Conservation (phyloP, 2,113 vertebrate species). For the Coptodon rendalli region DNA sequence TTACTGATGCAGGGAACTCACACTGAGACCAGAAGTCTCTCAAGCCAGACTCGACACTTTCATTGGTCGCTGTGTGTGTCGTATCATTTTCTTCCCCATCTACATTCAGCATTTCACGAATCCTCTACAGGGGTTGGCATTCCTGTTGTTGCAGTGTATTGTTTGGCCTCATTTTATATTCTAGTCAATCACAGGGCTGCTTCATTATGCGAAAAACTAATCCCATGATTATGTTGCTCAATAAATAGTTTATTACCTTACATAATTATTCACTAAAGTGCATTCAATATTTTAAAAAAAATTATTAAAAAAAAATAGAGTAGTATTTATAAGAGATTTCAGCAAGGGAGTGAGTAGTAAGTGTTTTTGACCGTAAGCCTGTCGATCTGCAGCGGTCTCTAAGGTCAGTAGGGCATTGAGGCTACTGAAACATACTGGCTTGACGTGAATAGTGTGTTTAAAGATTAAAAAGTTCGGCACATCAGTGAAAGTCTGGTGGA, state of each 20-base stretch:
- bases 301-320: accelerated
- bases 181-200: background rate
- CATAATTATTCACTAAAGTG: background rate
- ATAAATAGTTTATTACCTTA: background rate
- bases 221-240: background rate
- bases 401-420: background rate
- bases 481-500: background rate
- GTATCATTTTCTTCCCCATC: background rate
- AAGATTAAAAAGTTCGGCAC: accelerated
- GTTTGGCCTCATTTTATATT: background rate
- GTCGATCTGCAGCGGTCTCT: accelerated
- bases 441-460: background rate
- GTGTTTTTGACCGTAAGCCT: background rate
- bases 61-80: background rate
- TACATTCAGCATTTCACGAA: background rate
- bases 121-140: background rate
- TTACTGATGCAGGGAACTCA: background rate
- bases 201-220: background rate
- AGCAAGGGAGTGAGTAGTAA: background rate
- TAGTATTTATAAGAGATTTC: background rate
- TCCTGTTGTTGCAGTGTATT: background rate
- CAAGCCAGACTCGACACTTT: background rate
- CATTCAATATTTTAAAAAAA: background rate
- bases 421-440: background rate
- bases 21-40: background rate